Percentiles rank a stretch among this genome's conserved stretches.
Evolutionary conservation across 2,888 invertebrate species (phyloP).

Genomic region (Gortyna flavago): DNA sequence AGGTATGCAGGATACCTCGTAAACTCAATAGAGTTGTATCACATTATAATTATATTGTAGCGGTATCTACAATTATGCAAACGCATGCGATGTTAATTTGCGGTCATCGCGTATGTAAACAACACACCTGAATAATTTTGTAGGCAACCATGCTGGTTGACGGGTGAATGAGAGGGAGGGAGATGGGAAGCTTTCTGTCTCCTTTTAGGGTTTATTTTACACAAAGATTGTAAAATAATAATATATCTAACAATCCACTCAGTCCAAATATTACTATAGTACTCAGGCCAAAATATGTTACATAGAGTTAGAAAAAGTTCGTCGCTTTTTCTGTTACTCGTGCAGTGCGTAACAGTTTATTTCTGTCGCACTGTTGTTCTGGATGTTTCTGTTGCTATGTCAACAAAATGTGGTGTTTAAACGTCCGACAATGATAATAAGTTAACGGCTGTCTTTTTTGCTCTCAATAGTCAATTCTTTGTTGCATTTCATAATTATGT

Average conservation of each 20-base stretch:
- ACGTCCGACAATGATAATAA: background rate
- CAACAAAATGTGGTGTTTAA: background rate
- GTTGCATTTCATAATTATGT: no score
- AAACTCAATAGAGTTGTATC: conserved; percentile 43
- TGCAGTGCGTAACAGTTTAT: background rate
- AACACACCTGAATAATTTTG: conserved; percentile 76
- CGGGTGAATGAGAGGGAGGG: conserved; percentile 13
- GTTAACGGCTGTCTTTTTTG: background rate
- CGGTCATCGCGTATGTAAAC: conserved; percentile 73
- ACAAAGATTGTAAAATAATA: background rate
- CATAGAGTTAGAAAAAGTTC: background rate
- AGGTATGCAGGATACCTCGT: conserved; percentile 8
- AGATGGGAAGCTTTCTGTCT: conserved; percentile 5
- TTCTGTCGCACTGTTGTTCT: background rate
- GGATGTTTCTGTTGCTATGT: background rate
- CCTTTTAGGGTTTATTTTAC: background rate
- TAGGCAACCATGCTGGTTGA: conserved; percentile 45
- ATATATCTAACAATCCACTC: background rate
- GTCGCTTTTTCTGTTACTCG: background rate
- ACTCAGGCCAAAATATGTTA: background rate
- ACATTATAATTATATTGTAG: conserved; percentile 27
- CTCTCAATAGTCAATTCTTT: background rate
- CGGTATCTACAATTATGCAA: conserved; percentile 56
- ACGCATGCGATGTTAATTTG: conserved; percentile 73
- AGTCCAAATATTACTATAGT: background rate